Base-by-base conservation (phyloP, 2,888 invertebrate species). In the Busseola fusca region DNA sequence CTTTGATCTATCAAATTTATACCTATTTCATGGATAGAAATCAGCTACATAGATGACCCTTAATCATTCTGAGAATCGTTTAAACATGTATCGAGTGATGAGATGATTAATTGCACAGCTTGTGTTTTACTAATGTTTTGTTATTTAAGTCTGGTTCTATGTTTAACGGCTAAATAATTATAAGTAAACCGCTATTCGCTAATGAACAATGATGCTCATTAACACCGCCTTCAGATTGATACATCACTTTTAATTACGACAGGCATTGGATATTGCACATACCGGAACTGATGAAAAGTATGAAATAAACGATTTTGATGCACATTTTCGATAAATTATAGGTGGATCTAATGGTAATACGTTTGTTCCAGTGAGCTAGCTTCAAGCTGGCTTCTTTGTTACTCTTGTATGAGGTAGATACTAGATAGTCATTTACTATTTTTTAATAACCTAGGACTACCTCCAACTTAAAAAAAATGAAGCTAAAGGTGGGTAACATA, bases 211-310 rank as follows among this genome's bases (percentile, higher is more conserved):
- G 37, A 30, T 12, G 14, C 30, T 54, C 16, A 58, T 70, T 64
- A 45, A 40, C 40, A 77, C 77, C 80, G 57, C 80, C 69, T 80
- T 74, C n/a, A 34, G 30, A 50, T 48, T 59, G 34, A 77, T 48
- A 45, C 37, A 65, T 54, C 16, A 58, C 18, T 37, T 62, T 16
- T 37, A 50, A 52, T 64, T 40, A 69, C 34, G 27, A 45, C 40
- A 48, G 34, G 25, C 18, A 37, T 64, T 69, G 16, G 64, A 69
- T 45, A 54, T 65, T 27, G 18, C n/a, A 56, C 84, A 79, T 58
- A 84, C 84, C 85, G 64, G 56, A 74, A 74, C 69, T 69, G 63
- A 74, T 64, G 59, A 84, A 69, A 64, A 84, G 63, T 58, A 77
- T 58, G 21, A 76, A 76, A 78, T 66, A 84, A 64, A 83, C 45